Evolutionary conservation across 2,888 invertebrate genomes (phyloP).

Genomic region (Timema podura): DNA sequence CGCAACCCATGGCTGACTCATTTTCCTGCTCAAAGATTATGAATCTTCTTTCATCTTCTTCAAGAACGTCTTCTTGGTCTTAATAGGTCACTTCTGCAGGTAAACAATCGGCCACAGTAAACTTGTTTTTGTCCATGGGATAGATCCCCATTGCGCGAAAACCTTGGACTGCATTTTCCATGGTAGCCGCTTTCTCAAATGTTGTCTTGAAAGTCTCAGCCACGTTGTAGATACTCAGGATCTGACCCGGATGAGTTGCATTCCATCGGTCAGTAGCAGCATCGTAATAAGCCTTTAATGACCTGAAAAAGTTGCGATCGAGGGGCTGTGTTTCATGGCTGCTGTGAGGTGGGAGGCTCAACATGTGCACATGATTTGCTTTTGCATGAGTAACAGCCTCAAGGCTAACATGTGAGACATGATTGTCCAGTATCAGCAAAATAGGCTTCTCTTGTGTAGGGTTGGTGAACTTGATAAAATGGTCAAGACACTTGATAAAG

Average conservation of each 20-base stretch:
- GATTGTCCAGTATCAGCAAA: too few relatives aligned
- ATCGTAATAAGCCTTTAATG: conserved; percentile 1
- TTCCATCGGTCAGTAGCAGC: neutral
- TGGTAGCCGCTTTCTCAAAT: conserved; percentile 5
- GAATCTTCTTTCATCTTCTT: neutral
- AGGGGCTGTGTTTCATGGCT: too few relatives aligned
- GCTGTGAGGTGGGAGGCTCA: too few relatives aligned
- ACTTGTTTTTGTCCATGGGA: neutral
- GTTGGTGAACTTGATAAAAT: too few relatives aligned
- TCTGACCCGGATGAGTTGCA: neutral
- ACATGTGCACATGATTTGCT: too few relatives aligned
- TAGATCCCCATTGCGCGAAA: neutral
- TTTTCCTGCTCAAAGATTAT: neutral
- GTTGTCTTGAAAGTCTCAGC: neutral
- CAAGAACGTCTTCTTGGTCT: neutral
- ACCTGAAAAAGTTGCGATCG: neutral
- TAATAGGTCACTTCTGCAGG: neutral
- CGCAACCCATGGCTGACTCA: too few relatives aligned
- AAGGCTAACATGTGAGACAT: too few relatives aligned
- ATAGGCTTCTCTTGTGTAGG: too few relatives aligned
- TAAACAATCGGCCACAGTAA: neutral
- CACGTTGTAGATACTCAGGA: neutral
- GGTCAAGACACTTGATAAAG: too few relatives aligned
- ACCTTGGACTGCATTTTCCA: conserved; percentile 10
- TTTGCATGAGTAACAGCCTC: too few relatives aligned